Evolutionary conservation across 2,113 vertebrate species (phyloP), one percentile per base, ranked within the genome.

Genomic region (Prionailurus viverrinus): DNA sequence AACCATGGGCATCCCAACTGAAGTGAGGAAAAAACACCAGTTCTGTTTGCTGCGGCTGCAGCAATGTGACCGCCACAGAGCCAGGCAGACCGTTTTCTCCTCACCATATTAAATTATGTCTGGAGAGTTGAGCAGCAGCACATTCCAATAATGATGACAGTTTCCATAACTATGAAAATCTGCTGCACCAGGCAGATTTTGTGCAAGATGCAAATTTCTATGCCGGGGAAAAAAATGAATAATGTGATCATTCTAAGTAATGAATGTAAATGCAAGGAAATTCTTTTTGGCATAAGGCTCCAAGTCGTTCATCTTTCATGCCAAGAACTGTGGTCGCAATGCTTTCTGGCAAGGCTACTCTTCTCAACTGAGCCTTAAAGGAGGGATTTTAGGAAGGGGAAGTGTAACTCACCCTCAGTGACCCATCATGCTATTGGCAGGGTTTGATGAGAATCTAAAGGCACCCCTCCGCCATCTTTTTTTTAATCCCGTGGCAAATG

Each of bases 161-260:
- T 83, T 92, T 92, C 93, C 74, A 41, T 93, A 91, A 96, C 96
- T 98, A 78, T 94, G 93, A 91, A 94, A 97, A 83, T 84, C 97
- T 93, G 90, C 96, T 83, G 66, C 88, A 96, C 84, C 84, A 80
- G 96, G 92, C 66, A 96, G 93, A 95, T 97, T 97, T 74, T 97
- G 88, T 95, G 87, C 91, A 97, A 97, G 97, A 97, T 91, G 95
- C 96, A 96, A 95, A 98, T 96, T 69, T 85, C 93, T 83, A 29
- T 89, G 93, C 91, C 74, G 23, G 71, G 94, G 16, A 31, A 53
- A 79, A 31, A 76, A 86, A 94, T 69, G 92, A 94, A 91, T 91
- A 87, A 96, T 71, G 95, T 39, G 71, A 39, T 91, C 94, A 33
- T 94, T 90, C 63, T 92, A 78, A 95, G 92, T 68, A 84, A 95